These are phyloP conservation scores for Penaeus japonicus DNA, from an alignment of 1,140 invertebrate species.

Conservation along the genomic window DNA sequence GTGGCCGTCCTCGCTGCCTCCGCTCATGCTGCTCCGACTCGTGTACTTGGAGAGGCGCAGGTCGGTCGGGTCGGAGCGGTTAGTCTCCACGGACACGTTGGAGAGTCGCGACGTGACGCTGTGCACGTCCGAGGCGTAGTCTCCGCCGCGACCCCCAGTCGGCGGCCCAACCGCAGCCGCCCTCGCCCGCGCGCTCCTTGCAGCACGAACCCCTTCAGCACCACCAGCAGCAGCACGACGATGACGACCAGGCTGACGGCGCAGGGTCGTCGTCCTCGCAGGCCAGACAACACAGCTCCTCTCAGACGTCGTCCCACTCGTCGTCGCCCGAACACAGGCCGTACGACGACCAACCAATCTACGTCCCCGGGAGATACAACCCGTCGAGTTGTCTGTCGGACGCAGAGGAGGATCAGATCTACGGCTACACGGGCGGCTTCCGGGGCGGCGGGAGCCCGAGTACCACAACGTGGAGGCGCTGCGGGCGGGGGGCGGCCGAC, in stretches of 20 bases:
- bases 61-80: constrained; percentile 43
- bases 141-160: not conserved
- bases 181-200: not conserved
- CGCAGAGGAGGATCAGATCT: constrained; percentile 82
- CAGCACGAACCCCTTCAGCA: not conserved
- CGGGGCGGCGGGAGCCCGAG: constrained; percentile 71
- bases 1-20: constrained; percentile 72
- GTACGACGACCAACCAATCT: constrained; percentile 84
- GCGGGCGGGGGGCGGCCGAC: constrained; percentile 28
- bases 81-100: constrained; percentile 38
- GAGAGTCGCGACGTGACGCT: constrained; percentile 42
- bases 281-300: constrained; percentile 15
- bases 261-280: constrained; percentile 10
- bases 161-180: constrained; percentile 6
- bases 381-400: constrained; percentile 90
- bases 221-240: constrained; percentile 61
- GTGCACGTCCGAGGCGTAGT: constrained; percentile 34
- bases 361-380: constrained; percentile 89
- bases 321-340: constrained; percentile 74
- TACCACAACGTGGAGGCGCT: constrained; percentile 43
- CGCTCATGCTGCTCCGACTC: constrained; percentile 68
- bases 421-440: constrained; percentile 82
- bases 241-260: constrained; percentile 63
- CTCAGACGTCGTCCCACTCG: constrained; percentile 61
- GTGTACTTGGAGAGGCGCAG: constrained; percentile 47